These are phyloP conservation scores for Pyrochroa serraticornis DNA, from an alignment of 2,888 invertebrate genomes.

Conservation along the genomic window DNA sequence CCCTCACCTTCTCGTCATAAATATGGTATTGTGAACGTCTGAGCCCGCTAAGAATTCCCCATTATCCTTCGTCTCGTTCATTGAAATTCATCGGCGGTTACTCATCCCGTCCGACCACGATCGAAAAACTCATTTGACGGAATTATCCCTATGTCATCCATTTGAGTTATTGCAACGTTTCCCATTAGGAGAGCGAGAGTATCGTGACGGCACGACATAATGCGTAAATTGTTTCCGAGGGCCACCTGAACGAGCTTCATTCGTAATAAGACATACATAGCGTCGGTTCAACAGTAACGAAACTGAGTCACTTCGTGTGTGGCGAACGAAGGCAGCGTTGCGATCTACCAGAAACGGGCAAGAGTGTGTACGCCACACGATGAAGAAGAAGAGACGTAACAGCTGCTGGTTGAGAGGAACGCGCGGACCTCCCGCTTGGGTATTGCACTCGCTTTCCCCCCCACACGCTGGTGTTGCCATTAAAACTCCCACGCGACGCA, in stretches of 20 bases:
- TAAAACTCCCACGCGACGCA: constrained; percentile 26
- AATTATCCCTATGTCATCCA: constrained; percentile 29
- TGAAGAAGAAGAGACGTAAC: not conserved
- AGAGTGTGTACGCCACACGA: no score
- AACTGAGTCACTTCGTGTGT: constrained; percentile 25
- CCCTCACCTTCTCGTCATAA: no score
- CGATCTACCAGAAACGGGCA: not conserved
- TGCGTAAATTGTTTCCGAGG: constrained; percentile 22
- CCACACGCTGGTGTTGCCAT: constrained; percentile 16
- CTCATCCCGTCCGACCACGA: constrained; percentile 16
- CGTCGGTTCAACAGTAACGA: constrained; percentile 1
- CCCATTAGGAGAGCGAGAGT: constrained; percentile 22
- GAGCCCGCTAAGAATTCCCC: no score
- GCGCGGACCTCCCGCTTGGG: constrained; percentile 22
- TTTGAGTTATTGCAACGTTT: constrained; percentile 28
- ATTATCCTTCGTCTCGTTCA: constrained; percentile 3
- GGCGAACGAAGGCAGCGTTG: constrained; percentile 13
- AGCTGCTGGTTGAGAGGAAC: constrained; percentile 15
- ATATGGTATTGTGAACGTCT: no score
- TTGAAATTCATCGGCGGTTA: constrained; percentile 22
- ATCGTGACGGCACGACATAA: constrained; percentile 21
- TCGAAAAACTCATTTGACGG: constrained; percentile 29
- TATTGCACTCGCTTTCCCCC: constrained; percentile 7
- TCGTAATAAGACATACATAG: not conserved
- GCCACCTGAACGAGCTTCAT: constrained; percentile 9